Percentiles rank a stretch among this genome's conserved stretches.
Conservation (phyloP, 2,888 invertebrate species). For the Epirrhoe alternata region DNA sequence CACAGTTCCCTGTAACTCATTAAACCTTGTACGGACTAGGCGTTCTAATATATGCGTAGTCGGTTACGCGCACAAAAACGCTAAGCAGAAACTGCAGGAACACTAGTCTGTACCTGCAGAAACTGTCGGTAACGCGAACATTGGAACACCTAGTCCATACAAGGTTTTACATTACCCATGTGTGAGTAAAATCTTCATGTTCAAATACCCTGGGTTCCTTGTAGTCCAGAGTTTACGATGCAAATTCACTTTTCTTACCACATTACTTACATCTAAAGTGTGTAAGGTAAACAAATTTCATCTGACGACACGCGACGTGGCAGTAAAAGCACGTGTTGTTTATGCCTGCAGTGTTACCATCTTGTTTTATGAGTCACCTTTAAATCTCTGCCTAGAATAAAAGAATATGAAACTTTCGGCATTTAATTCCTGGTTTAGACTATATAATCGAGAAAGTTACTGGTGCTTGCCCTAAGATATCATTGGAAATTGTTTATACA, state of each 20-base stretch:
- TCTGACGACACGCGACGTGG: constrained; percentile 36
- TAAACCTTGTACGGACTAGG: too few relatives aligned
- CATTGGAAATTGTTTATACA: too few relatives aligned
- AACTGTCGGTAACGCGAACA: not conserved
- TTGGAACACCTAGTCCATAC: not conserved
- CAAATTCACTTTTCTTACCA: constrained; percentile 33
- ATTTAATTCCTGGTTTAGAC: too few relatives aligned
- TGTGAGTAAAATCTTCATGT: constrained; percentile 6
- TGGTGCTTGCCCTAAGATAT: too few relatives aligned
- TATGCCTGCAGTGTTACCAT: constrained; percentile 38
- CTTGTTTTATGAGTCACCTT: constrained; percentile 1
- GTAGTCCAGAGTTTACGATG: constrained; percentile 26
- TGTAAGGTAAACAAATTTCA: constrained; percentile 37
- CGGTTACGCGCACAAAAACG: too few relatives aligned
- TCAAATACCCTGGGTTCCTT: constrained; percentile 2
- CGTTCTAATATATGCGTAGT: too few relatives aligned
- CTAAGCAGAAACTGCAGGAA: too few relatives aligned
- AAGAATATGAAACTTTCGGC: not conserved
- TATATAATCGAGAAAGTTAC: too few relatives aligned
- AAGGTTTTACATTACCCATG: not conserved
- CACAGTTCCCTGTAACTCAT: too few relatives aligned
- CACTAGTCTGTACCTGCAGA: not conserved
- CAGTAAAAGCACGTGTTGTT: constrained; percentile 42
- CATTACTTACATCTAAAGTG: constrained; percentile 31
- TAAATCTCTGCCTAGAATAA: not conserved